A percentile compares a stretch with the other conserved stretches of the same genome.
phyloP scores from a whole-genome alignment of 2,113 vertebrate genomes.

The Lipophrys pholis region DNA sequence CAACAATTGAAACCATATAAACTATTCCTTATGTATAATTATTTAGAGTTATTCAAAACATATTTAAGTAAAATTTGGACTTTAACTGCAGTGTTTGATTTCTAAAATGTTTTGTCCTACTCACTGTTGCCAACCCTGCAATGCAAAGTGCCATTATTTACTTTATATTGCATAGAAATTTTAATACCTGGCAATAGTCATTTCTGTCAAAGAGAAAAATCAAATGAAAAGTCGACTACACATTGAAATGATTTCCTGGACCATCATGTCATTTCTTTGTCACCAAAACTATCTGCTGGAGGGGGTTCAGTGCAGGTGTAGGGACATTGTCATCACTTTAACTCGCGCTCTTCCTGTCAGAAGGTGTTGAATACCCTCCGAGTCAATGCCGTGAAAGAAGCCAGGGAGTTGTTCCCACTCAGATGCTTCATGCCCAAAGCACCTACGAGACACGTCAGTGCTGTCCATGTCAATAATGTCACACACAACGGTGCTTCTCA shows the following conservation, averaged over 20 bases:
- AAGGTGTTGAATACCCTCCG: slow-evolving; percentile 52
- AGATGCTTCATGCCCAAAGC: slow-evolving; percentile 42
- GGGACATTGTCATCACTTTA: slow-evolving; percentile 49
- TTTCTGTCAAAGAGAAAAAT: slow-evolving; percentile 9
- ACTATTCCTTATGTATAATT: too few species aligned
- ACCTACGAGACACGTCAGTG: slow-evolving; percentile 42
- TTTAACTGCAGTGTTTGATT: too few species aligned
- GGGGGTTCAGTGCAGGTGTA: slow-evolving; percentile 54
- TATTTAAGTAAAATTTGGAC: too few species aligned
- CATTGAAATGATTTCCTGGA: slow-evolving; percentile 23
- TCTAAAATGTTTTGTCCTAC: too few species aligned
- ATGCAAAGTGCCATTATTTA: not conserved
- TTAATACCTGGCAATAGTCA: slow-evolving; percentile 25
- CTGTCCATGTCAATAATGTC: slow-evolving; percentile 57
- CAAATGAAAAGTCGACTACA: slow-evolving; percentile 8
- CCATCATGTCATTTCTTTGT: slow-evolving; percentile 45
- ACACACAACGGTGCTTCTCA: slow-evolving; percentile 22
- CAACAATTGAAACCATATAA: too few species aligned
- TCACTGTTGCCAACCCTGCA: not conserved
- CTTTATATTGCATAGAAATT: not conserved
- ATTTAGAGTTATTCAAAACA: too few species aligned
- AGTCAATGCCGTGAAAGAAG: slow-evolving; percentile 31
- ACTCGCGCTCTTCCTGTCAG: slow-evolving; percentile 63
- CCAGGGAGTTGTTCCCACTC: slow-evolving; percentile 30
- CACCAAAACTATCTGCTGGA: slow-evolving; percentile 48